These are phyloP conservation scores for Callithrix jacchus DNA, from an alignment of 2,113 vertebrate species.

Conservation along the genomic window DNA sequence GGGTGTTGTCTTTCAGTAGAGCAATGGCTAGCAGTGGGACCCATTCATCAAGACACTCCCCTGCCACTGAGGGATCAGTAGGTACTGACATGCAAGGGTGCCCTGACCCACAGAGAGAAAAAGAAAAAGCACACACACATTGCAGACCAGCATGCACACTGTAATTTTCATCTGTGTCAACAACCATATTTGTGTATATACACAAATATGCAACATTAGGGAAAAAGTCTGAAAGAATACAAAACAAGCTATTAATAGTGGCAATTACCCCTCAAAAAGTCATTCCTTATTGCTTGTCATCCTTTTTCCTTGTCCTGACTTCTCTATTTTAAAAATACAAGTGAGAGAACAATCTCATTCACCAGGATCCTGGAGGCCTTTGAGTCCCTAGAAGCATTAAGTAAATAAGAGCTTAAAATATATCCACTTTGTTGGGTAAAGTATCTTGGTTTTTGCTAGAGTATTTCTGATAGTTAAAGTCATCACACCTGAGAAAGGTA, in stretches of 20 bases:
- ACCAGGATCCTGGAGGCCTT: not conserved
- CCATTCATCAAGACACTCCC: not conserved
- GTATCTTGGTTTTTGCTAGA: not conserved
- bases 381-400: not conserved
- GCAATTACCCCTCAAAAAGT: not conserved
- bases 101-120: not conserved
- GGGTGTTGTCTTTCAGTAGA: not conserved
- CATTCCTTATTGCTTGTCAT: not conserved
- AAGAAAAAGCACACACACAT: not conserved
- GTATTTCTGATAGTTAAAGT: not conserved
- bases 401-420: not conserved
- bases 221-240: not conserved
- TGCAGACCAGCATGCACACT: not conserved
- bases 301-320: not conserved
- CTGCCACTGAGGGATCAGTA: not conserved
- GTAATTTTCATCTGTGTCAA: not conserved
- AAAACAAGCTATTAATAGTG: not conserved
- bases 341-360: not conserved
- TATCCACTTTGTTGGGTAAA: not conserved
- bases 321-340: not conserved
- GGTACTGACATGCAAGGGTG: not conserved
- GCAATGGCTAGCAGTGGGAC: not conserved
- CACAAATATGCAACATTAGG: not conserved
- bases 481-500: not conserved
- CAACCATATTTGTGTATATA: not conserved